A percentile compares a stretch with the other conserved stretches of the same genome.
These are phyloP conservation scores for Tipula vernalis DNA, from an alignment of 2,888 invertebrate species.

Conservation along the genomic window DNA sequence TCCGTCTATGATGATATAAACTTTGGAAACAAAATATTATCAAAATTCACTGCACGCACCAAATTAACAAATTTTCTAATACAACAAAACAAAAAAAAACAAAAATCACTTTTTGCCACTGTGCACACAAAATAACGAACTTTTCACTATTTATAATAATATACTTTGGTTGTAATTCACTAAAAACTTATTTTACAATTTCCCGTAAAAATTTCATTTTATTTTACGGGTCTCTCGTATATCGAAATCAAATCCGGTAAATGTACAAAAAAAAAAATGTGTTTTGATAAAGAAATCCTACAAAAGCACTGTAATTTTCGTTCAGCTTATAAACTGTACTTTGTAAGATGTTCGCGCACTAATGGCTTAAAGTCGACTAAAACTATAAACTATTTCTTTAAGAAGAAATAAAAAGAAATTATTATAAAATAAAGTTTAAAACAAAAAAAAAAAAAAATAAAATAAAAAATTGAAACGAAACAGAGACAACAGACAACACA, in stretches of 20 bases:
- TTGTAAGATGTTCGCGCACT: not conserved
- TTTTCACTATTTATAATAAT: not conserved
- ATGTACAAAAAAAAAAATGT: not conserved
- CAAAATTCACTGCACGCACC: not conserved
- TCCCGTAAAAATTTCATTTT: not conserved
- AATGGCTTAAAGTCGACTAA: not conserved
- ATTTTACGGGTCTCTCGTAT: not conserved
- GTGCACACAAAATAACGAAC: not conserved
- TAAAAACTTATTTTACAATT: not conserved
- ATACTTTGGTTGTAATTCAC: not conserved
- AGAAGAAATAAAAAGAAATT: not conserved
- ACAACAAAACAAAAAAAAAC: too few relatives aligned
- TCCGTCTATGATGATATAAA: not conserved
- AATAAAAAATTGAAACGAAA: not conserved
- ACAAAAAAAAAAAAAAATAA: not conserved
- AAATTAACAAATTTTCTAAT: not conserved
- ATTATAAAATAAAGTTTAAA: not conserved
- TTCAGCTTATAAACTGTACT: not conserved
- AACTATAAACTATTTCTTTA: not conserved
- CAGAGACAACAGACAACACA: not conserved
- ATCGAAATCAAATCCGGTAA: not conserved
- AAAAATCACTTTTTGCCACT: not conserved
- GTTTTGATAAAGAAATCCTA: not conserved
- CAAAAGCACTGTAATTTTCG: not conserved
- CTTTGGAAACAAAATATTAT: not conserved